phyloP scores from a whole-genome alignment of 2,888 invertebrate genomes.

The Eutolmus rufibarbis region DNA sequence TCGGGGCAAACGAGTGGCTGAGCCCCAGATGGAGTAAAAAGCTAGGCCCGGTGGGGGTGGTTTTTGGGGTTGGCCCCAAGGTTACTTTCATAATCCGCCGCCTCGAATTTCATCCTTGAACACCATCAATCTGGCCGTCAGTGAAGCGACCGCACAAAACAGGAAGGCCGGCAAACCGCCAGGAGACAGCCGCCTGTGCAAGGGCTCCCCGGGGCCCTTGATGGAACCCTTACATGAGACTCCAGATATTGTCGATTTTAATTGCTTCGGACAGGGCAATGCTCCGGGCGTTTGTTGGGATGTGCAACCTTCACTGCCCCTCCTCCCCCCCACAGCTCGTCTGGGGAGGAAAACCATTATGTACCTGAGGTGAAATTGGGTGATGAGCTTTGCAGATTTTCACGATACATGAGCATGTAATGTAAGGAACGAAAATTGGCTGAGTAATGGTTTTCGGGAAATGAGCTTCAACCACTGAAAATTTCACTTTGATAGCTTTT shows the following conservation, averaged over 20 bases:
- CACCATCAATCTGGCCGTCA: constrained; percentile 34
- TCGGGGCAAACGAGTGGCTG: neutral
- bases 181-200: neutral
- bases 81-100: constrained; percentile 1
- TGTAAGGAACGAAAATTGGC: constrained; percentile 34
- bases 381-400: constrained; percentile 35
- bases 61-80: neutral
- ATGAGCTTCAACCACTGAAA: constrained; percentile 29
- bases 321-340: neutral
- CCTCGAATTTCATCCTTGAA: constrained; percentile 1
- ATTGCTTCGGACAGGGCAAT: constrained; percentile 27
- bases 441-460: constrained; percentile 33
- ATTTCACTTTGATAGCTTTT: constrained; percentile 39
- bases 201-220: neutral
- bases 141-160: neutral
- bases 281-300: constrained; percentile 7
- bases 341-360: constrained; percentile 28
- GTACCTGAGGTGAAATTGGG: constrained; percentile 29
- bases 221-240: constrained; percentile 1
- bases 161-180: neutral
- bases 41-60: neutral
- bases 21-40: neutral
- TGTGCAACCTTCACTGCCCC: neutral
- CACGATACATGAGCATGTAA: constrained; percentile 25
- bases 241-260: constrained; percentile 33